These are phyloP conservation scores for Eupithecia vulgata DNA, from an alignment of 2,888 invertebrate species.

Conservation along the genomic window DNA sequence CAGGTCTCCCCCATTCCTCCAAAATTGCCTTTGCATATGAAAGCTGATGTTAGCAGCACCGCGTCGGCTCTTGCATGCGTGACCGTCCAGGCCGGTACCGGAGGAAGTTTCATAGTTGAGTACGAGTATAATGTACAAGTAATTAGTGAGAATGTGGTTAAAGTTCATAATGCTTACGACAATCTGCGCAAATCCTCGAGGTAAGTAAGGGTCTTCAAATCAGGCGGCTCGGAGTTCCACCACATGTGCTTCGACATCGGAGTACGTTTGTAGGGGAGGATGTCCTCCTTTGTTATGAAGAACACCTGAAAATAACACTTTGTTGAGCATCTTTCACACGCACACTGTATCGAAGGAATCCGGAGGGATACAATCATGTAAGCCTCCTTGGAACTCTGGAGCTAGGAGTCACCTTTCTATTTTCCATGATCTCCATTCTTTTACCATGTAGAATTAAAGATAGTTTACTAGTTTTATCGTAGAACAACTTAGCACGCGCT, in stretches of 20 bases:
- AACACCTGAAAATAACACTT: slow-evolving; percentile 63
- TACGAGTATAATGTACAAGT: too few species aligned
- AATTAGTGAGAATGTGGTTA: background rate
- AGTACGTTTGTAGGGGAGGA: slow-evolving; percentile 62
- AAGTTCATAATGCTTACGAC: slow-evolving; percentile 54
- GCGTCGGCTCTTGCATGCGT: too few species aligned
- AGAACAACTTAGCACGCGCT: too few species aligned
- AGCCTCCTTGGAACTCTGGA: too few species aligned
- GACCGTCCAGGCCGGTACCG: too few species aligned
- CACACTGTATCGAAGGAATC: background rate
- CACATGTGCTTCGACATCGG: slow-evolving; percentile 75
- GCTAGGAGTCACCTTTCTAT: too few species aligned
- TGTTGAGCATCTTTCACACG: background rate
- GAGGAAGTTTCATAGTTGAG: too few species aligned
- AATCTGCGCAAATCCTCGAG: slow-evolving; percentile 53
- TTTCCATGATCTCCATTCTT: too few species aligned
- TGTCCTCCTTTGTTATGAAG: slow-evolving; percentile 70
- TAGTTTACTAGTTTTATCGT: too few species aligned
- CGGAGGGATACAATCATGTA: too few species aligned
- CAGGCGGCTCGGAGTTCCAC: slow-evolving; percentile 71
- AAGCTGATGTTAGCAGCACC: background rate
- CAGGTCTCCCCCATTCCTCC: too few species aligned
- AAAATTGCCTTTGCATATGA: background rate
- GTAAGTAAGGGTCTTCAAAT: slow-evolving; percentile 59
- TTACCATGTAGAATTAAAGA: too few species aligned